Percentiles rank a stretch among this genome's conserved stretches.
Evolutionary conservation across 37 sponge, comb jelly and placozoan genomes (phyloP).

Genomic region (Ephydatia muelleri): DNA sequence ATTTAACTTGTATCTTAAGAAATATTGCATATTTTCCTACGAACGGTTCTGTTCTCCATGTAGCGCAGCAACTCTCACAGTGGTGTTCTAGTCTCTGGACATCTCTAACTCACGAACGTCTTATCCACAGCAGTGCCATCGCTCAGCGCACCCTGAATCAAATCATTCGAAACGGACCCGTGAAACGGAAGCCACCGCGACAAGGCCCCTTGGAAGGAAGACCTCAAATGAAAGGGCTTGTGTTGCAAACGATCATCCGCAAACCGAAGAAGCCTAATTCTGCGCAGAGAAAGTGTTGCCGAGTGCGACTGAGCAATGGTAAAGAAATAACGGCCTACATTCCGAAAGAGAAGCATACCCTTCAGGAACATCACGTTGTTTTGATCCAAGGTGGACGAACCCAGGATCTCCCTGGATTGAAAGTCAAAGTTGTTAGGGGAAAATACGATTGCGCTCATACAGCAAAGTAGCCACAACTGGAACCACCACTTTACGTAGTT

Average conservation of each 20-base stretch:
- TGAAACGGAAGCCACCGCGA: conserved; percentile 35
- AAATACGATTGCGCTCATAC: conserved; percentile 86
- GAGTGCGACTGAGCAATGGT: conserved; percentile 78
- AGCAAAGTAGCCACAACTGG: conserved; percentile 43
- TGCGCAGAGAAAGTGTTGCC: conserved; percentile 81
- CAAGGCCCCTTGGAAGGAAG: conserved; percentile 34
- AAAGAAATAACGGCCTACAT: conserved; percentile 74
- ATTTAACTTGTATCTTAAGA: not conserved
- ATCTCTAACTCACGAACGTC: not conserved
- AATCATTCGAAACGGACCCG: conserved; percentile 58
- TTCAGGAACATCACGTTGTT: conserved; percentile 88
- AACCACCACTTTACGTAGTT: too few species aligned
- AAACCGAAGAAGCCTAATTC: conserved; percentile 90
- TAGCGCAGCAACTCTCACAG: not conserved
- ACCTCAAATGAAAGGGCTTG: conserved; percentile 77
- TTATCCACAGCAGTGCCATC: conserved; percentile 35
- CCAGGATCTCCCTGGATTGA: conserved; percentile 80
- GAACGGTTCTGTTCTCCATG: not conserved
- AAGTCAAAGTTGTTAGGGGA: conserved; percentile 68
- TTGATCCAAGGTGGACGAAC: conserved; percentile 70
- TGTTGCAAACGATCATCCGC: conserved; percentile 54
- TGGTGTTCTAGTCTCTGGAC: not conserved
- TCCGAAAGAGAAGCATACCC: conserved; percentile 69
- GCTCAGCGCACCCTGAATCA: conserved; percentile 63
- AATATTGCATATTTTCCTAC: not conserved